Conservation (phyloP, 2,797 vertebrate species). For the Pitangus sulphuratus region DNA sequence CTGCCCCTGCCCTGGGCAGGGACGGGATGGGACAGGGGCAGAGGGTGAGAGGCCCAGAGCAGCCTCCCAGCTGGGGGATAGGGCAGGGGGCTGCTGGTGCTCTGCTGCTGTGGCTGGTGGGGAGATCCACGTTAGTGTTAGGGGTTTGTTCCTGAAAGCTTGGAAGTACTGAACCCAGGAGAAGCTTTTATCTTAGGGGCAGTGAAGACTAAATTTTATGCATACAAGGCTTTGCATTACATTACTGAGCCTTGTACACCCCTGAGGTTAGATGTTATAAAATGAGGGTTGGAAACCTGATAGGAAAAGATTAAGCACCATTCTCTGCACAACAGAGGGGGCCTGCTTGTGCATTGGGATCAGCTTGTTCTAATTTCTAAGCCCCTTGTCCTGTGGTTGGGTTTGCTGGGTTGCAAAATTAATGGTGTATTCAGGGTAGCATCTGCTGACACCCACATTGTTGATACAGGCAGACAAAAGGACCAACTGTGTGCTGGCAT, state of each 20-base stretch:
- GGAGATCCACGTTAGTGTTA: neutral
- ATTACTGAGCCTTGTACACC: neutral
- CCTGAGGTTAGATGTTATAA: neutral
- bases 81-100: neutral
- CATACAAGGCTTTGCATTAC: neutral
- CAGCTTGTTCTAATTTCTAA: neutral
- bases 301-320: neutral
- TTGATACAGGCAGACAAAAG: neutral
- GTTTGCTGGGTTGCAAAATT: neutral
- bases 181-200: neutral
- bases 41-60: neutral
- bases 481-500: neutral
- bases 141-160: rapidly evolving
- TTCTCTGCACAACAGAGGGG: neutral
- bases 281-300: neutral
- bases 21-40: neutral
- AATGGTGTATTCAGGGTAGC: neutral
- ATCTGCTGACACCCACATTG: neutral
- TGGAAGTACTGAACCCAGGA: neutral
- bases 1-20: neutral
- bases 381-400: neutral
- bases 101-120: neutral
- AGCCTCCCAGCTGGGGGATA: rapidly evolving
- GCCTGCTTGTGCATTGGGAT: neutral
- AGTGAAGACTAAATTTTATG: neutral